phyloP scores from a whole-genome alignment of 1,140 invertebrate species.

The Drosophila littoralis region DNA sequence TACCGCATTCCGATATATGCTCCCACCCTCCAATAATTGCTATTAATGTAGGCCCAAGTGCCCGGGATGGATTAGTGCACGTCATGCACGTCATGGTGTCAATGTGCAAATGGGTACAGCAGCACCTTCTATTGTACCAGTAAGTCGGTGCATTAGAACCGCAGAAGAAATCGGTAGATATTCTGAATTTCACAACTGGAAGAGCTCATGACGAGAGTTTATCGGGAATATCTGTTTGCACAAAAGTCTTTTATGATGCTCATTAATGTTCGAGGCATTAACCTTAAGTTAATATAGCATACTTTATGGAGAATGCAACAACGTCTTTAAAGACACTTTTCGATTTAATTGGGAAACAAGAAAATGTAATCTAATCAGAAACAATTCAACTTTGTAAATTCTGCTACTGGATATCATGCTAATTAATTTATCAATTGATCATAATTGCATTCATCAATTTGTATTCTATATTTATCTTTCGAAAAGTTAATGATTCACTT shows the following conservation, averaged over 20 bases:
- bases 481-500: no score
- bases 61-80: not conserved
- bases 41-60: not conserved
- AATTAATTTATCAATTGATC: no score
- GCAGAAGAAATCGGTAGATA: no score
- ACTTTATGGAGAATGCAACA: constrained; percentile 19
- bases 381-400: no score
- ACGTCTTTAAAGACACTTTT: not conserved
- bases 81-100: no score
- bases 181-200: constrained; percentile 12
- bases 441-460: no score
- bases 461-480: no score
- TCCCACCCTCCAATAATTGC: no score
- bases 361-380: no score
- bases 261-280: no score
- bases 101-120: not conserved
- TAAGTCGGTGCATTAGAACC: not conserved
- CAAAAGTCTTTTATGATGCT: constrained; percentile 5
- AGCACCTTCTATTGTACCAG: not conserved
- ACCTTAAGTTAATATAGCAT: constrained; percentile 21
- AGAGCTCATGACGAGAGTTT: not conserved
- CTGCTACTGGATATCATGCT: no score
- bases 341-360: no score
- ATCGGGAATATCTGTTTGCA: constrained; percentile 11
- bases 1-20: not conserved